Evolutionary conservation across 2,888 invertebrate species (phyloP).

Genomic region (Macrostomum cliftonense): DNA sequence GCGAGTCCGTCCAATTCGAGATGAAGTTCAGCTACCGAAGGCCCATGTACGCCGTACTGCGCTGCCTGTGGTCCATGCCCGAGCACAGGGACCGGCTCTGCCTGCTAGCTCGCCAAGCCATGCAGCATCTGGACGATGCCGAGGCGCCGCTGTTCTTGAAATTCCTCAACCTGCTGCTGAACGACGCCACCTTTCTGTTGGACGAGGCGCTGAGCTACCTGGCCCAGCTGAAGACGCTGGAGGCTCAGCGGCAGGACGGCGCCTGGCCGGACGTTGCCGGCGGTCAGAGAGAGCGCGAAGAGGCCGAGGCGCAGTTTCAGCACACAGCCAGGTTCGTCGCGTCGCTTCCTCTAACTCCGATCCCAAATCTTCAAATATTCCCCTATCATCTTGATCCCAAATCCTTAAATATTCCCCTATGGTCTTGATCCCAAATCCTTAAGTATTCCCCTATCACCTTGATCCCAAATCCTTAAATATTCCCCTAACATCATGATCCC

Average conservation of each 20-base stretch:
- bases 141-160: constrained; percentile 74
- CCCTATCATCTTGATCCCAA: no score
- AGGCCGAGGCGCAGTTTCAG: constrained; percentile 29
- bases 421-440: no score
- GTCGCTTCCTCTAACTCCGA: background rate
- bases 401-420: no score
- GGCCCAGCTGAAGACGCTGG: constrained; percentile 8
- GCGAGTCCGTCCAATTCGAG: constrained; percentile 80
- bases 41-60: constrained; percentile 81
- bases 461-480: no score
- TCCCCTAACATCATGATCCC: no score
- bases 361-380: background rate
- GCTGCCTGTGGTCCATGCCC: constrained; percentile 38
- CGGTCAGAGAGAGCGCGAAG: constrained; percentile 54
- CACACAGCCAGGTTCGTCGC: constrained; percentile 58
- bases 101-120: constrained; percentile 56
- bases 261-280: background rate
- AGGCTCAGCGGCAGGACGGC: constrained; percentile 3
- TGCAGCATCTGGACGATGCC: constrained; percentile 67
- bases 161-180: constrained; percentile 84
- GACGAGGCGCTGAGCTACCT: constrained; percentile 53
- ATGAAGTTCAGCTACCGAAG: constrained; percentile 87
- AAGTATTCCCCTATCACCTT: no score
- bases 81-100: constrained; percentile 36
- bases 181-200: constrained; percentile 82